Evolutionary conservation across 2,113 vertebrate genomes (phyloP).

Genomic region (Cyanoderma ruficeps): DNA sequence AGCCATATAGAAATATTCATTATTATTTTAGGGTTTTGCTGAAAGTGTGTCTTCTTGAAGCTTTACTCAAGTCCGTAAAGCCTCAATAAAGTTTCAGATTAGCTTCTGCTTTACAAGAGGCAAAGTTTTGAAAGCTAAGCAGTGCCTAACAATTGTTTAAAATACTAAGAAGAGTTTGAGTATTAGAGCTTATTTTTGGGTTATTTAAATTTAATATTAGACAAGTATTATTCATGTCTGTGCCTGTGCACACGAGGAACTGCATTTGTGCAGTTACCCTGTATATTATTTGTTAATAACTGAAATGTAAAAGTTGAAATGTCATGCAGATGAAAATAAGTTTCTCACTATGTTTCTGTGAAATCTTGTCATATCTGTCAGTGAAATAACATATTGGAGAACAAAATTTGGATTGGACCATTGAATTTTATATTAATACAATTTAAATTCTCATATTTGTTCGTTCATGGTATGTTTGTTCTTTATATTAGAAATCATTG

Average conservation of each 20-base stretch:
- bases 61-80: background rate
- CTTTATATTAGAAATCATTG: background rate
- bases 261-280: background rate
- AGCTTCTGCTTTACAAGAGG: background rate
- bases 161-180: background rate
- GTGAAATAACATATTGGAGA: background rate
- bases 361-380: background rate
- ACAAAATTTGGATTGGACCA: background rate
- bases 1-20: background rate
- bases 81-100: background rate
- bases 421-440: background rate
- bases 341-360: background rate
- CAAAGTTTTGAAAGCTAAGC: background rate
- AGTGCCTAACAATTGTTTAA: background rate
- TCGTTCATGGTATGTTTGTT: background rate
- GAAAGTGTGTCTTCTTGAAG: background rate
- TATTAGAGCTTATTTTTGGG: background rate
- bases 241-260: background rate
- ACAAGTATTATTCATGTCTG: background rate
- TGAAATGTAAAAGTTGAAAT: background rate
- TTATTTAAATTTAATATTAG: background rate
- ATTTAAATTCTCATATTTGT: background rate
- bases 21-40: background rate
- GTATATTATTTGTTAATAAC: background rate
- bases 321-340: background rate